Evolutionary conservation across 92 coral and sea anemone species (phyloP).

Genomic region (Palythoa caribaeorum): DNA sequence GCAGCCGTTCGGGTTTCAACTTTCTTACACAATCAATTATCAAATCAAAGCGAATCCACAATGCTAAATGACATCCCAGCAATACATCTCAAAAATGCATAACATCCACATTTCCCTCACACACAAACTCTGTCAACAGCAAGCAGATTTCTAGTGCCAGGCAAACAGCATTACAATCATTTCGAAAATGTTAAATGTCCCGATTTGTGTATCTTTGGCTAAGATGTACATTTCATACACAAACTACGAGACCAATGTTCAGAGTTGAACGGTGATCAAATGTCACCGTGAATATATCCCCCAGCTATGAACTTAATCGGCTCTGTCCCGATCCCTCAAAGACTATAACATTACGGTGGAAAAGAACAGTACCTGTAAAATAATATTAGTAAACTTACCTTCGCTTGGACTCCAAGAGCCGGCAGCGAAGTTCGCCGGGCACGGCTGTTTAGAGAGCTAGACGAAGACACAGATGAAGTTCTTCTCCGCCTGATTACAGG

Average conservation of each 20-base stretch:
- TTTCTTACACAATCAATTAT: slow-evolving; percentile 25
- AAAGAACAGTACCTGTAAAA: slow-evolving; percentile 56
- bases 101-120: slow-evolving; percentile 28
- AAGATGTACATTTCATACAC: slow-evolving; percentile 49
- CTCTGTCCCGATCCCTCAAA: slow-evolving; percentile 39
- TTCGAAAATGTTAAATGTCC: slow-evolving; percentile 62
- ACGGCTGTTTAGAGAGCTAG: slow-evolving; percentile 83
- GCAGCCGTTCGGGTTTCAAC: slow-evolving; percentile 18
- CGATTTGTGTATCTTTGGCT: slow-evolving; percentile 38
- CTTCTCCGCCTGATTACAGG: slow-evolving; percentile 86
- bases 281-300: slow-evolving; percentile 33
- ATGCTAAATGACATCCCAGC: slow-evolving; percentile 14
- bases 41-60: slow-evolving; percentile 33
- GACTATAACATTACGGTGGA: slow-evolving; percentile 4
- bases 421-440: slow-evolving; percentile 95
- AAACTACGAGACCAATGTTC: not conserved
- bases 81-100: not conserved
- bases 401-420: slow-evolving; percentile 94
- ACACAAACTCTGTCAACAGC: slow-evolving; percentile 40
- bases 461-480: slow-evolving; percentile 82
- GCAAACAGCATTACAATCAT: slow-evolving; percentile 78
- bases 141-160: slow-evolving; percentile 52
- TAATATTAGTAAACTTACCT: slow-evolving; percentile 73
- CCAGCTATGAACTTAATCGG: slow-evolving; percentile 33
- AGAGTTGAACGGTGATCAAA: slow-evolving; percentile 34